Base-by-base conservation (phyloP, 2,113 vertebrate genomes). In the Clarias gariepinus region DNA sequence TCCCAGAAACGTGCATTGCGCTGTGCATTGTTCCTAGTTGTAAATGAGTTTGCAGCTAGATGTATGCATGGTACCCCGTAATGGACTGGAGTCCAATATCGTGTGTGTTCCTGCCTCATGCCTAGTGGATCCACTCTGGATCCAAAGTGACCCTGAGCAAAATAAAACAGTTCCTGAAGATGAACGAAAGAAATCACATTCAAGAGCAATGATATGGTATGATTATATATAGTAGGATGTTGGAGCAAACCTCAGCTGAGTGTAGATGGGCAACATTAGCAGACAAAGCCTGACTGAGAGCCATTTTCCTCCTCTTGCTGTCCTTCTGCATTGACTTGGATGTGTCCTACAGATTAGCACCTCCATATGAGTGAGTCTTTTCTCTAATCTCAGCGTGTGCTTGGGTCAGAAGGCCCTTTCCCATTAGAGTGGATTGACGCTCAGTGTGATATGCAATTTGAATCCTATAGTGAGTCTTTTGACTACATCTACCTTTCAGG, bases 321-420 rank as follows among this genome's bases (percentile, higher is more conserved):
- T 83, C 55, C 73, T 61, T 81, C 58, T 83, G 79, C 73, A 68
- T 85, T 90, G 91, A 93, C 89, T 91, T 78, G 58, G 60, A 89
- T 82, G 74, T 83, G 79, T 74, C 86, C 88, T 87, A 53, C 41
- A 68, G 88, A 91, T 90, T 76, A 90, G 82, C 33, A 77, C 86
- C 57, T 61, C 76, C 81, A 81, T 80, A 90, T 76, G 61, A 33
- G n/a, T 69, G 58, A 79, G 83, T 90, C 88, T 90, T 82, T 86
- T 74, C 89, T 91, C 82, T 88, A 90, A 92, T 92, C 91, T 84
- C 74, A 88, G 88, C 33, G 52, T 88, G 91, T 73, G 52, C 83
- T 53, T 55, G 88, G 89, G 90, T 92, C 89, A 90, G 69, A 19
- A 71, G 84, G 85, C 81, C 84, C 47, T 74, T 63, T 16, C 63